Conservation (phyloP, 2,113 vertebrate genomes). For the Hassar affinis region DNA sequence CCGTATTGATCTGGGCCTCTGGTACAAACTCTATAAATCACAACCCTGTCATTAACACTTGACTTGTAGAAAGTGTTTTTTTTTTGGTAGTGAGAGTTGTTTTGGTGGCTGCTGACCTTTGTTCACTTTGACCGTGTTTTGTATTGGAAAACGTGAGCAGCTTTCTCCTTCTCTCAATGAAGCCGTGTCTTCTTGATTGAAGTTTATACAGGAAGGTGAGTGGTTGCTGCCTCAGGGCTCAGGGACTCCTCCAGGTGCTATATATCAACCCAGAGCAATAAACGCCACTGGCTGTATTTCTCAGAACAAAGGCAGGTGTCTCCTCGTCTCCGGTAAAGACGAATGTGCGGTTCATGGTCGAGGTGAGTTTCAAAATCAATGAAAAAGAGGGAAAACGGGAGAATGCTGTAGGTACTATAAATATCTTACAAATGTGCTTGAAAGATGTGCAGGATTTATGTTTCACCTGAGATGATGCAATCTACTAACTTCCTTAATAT, state of each 20-base stretch:
- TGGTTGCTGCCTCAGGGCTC: conserved; percentile 17
- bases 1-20: background rate
- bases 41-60: conserved; percentile 1
- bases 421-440: conserved; percentile 1
- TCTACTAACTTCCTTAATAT: background rate
- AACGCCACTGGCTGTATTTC: conserved; percentile 46
- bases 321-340: background rate
- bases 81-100: background rate
- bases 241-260: conserved; percentile 37
- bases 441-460: background rate
- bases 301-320: conserved; percentile 41
- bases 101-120: background rate
- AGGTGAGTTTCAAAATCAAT: conserved; percentile 39
- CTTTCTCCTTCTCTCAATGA: conserved; percentile 34
- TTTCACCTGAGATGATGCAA: background rate
- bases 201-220: conserved; percentile 55
- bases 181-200: conserved; percentile 52
- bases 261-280: conserved; percentile 55
- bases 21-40: conserved; percentile 1
- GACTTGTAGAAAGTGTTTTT: background rate
- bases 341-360: conserved; percentile 46
- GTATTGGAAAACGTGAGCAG: conserved; percentile 26
- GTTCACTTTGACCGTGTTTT: conserved; percentile 8
- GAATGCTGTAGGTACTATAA: background rate
- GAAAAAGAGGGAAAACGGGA: background rate